A percentile compares a stretch with the other conserved stretches of the same genome.
phyloP scores from a whole-genome alignment of 2,797 vertebrate species.

The Helostoma temminkii region DNA sequence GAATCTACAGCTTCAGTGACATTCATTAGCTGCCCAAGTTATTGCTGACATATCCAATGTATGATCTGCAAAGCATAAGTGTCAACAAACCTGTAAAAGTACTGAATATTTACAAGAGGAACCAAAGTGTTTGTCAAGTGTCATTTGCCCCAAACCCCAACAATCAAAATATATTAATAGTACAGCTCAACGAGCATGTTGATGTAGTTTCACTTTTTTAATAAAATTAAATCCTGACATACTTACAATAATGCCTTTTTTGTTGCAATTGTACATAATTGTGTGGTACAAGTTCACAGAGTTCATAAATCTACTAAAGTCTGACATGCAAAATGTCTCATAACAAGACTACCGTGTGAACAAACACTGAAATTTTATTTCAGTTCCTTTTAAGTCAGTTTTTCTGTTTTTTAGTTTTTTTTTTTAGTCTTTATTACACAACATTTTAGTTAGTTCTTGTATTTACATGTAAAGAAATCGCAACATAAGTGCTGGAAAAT shows the following conservation, averaged over 20 bases:
- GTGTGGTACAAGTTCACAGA: slow-evolving; percentile 94
- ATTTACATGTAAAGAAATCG: slow-evolving; percentile 96
- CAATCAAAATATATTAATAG: slow-evolving; percentile 99
- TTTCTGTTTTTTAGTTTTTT: slow-evolving; percentile 59
- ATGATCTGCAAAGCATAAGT: slow-evolving; percentile 98
- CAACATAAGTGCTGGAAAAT: slow-evolving; percentile 87
- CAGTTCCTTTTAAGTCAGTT: slow-evolving; percentile 88
- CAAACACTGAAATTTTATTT: slow-evolving; percentile 95
- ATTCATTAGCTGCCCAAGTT: slow-evolving; percentile 99
- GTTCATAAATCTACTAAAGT: slow-evolving; percentile 94
- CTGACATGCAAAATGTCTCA: slow-evolving; percentile 99
- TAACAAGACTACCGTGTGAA: slow-evolving; percentile 97
- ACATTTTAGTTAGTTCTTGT: slow-evolving; percentile 89
- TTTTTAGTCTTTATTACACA: slow-evolving; percentile 88
- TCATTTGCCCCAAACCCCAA: slow-evolving; percentile 79
- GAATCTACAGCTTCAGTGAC: slow-evolving; percentile 99
- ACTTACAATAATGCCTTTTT: slow-evolving; percentile 98
- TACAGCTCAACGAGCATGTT: slow-evolving; percentile 95
- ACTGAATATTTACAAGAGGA: slow-evolving; percentile 93
- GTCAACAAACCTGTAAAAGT: slow-evolving; percentile 96
- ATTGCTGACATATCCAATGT: slow-evolving; percentile 95
- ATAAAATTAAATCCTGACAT: slow-evolving; percentile 99
- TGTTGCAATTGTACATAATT: slow-evolving; percentile 95
- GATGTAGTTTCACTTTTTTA: slow-evolving; percentile 88
- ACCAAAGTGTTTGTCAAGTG: slow-evolving; percentile 94